Conservation (phyloP, 2,888 invertebrate species). For the Tenthredo amoena region DNA sequence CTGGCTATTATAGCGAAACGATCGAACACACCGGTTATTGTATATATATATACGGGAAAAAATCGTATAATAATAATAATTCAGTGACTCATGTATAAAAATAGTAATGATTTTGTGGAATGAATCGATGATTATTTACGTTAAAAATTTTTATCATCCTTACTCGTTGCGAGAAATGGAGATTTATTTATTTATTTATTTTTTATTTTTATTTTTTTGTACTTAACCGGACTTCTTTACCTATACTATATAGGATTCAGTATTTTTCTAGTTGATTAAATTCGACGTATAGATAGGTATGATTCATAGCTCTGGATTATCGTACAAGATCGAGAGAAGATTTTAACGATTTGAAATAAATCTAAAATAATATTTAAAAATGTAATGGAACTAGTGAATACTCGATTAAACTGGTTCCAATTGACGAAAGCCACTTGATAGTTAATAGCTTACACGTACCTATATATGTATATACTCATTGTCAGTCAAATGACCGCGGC, state of each 20-base stretch:
- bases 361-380: not conserved
- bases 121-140: not conserved
- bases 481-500: not conserved
- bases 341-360: not conserved
- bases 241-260: not conserved
- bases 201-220: too few species aligned
- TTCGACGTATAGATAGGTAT: not conserved
- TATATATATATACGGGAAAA: not conserved
- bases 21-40: not conserved
- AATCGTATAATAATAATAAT: not conserved
- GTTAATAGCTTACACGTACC: not conserved
- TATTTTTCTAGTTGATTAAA: not conserved
- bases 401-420: slow-evolving; percentile 45
- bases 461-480: not conserved
- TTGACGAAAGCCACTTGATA: slow-evolving; percentile 27
- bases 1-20: not conserved
- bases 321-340: not conserved
- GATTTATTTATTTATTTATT: not conserved
- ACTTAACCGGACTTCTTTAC: too few species aligned
- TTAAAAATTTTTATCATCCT: not conserved
- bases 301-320: not conserved
- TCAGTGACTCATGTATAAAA: not conserved
- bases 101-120: not conserved
- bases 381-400: not conserved
- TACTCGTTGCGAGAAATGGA: not conserved